phyloP scores from a whole-genome alignment of 2,113 vertebrate genomes.

The Morone chrysops region DNA sequence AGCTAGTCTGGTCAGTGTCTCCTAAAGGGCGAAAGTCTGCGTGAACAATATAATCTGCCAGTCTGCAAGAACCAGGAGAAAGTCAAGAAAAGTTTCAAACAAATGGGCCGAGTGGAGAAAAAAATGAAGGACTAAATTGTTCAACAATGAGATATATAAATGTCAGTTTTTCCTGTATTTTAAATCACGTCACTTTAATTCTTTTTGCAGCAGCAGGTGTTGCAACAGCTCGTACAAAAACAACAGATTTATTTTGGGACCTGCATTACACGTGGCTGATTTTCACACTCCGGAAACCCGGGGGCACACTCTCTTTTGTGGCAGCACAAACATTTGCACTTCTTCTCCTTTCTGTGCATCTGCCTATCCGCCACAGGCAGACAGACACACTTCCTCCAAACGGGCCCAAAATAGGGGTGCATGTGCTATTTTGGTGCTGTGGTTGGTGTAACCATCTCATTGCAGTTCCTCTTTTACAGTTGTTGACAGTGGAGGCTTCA shows the following conservation, averaged over 20 bases:
- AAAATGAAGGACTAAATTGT: neutral
- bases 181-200: conserved; percentile 7
- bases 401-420: conserved; percentile 66
- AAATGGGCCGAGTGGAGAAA: conserved; percentile 2
- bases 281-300: conserved; percentile 45
- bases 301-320: conserved; percentile 44
- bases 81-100: conserved; percentile 5
- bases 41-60: neutral
- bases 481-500: conserved; percentile 58
- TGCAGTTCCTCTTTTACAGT: conserved; percentile 66
- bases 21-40: conserved; percentile 15
- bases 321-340: conserved; percentile 58
- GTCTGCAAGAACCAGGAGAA: neutral
- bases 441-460: conserved; percentile 55
- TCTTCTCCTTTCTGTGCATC: conserved; percentile 48
- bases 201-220: conserved; percentile 41
- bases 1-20: conserved; percentile 59
- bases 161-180: neutral
- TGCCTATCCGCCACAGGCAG: conserved; percentile 56
- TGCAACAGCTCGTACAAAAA: conserved; percentile 8
- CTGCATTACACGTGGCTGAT: neutral
- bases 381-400: conserved; percentile 71
- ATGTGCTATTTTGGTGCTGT: conserved; percentile 72
- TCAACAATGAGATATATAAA: neutral
- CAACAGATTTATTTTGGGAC: conserved; percentile 61